phyloP scores from a whole-genome alignment of 2,113 vertebrate species.

The Helogale parvula region DNA sequence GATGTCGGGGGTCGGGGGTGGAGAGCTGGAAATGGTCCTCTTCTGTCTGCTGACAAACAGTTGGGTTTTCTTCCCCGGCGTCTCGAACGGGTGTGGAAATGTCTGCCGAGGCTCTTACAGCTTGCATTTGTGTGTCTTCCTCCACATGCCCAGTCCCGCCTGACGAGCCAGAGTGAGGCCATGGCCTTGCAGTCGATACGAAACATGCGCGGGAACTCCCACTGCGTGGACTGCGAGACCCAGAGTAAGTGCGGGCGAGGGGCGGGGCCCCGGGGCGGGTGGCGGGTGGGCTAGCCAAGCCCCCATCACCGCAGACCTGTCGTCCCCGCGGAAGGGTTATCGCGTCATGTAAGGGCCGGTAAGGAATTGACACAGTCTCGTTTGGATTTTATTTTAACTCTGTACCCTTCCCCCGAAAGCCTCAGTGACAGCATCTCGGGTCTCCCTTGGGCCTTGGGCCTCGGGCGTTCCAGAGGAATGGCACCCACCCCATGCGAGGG shows the following conservation, averaged over 20 bases:
- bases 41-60: rapidly evolving
- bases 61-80: background rate
- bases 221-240: slow-evolving; percentile 96
- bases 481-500: rapidly evolving
- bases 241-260: slow-evolving; percentile 89
- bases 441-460: background rate
- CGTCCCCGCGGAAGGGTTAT: rapidly evolving
- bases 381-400: background rate
- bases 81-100: rapidly evolving
- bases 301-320: rapidly evolving
- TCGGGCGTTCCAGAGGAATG: background rate
- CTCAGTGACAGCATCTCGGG: rapidly evolving
- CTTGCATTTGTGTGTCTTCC: background rate
- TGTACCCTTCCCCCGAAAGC: rapidly evolving
- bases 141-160: slow-evolving; percentile 89
- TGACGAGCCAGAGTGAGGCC: slow-evolving; percentile 96
- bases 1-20: rapidly evolving
- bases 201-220: slow-evolving; percentile 92
- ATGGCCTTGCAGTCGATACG: slow-evolving; percentile 96
- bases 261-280: rapidly evolving
- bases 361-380: background rate
- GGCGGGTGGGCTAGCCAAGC: background rate
- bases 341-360: rapidly evolving
- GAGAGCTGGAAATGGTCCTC: rapidly evolving
- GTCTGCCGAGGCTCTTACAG: background rate